These are phyloP conservation scores for Anseranas semipalmata DNA, from an alignment of 2,113 vertebrate genomes.

Conservation along the genomic window DNA sequence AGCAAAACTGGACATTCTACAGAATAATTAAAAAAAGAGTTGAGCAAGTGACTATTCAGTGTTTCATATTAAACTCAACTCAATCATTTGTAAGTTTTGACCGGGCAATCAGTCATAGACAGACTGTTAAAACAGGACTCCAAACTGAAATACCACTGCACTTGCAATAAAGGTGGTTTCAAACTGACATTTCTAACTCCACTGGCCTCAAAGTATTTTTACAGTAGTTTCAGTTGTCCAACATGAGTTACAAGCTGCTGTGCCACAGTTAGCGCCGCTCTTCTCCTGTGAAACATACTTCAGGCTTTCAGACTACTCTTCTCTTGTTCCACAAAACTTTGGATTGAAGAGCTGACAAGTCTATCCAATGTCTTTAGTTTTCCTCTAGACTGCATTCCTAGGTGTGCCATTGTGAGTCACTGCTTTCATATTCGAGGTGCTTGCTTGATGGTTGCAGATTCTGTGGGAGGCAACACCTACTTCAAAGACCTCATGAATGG, in stretches of 20 bases:
- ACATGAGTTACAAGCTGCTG: conserved; percentile 53
- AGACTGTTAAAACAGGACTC: conserved; percentile 52
- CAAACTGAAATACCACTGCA: conserved; percentile 55
- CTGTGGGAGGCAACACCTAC: conserved; percentile 91
- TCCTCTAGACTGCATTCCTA: conserved; percentile 87
- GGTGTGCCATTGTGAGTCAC: conserved; percentile 95
- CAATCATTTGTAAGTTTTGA: conserved; percentile 23
- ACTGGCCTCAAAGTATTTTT: conserved; percentile 56
- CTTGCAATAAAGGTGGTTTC: conserved; percentile 16
- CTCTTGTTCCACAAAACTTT: conserved; percentile 60
- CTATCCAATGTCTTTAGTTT: conserved; percentile 16
- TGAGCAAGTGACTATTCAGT: conserved; percentile 62
- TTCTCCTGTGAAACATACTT: conserved; percentile 49
- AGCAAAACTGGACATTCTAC: conserved; percentile 40
- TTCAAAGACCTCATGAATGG: conserved; percentile 98
- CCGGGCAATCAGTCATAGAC: conserved; percentile 44
- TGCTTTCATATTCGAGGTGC: conserved; percentile 88
- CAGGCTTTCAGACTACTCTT: conserved; percentile 42
- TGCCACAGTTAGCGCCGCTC: conserved; percentile 50
- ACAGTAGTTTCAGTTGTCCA: conserved; percentile 68
- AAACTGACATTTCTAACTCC: conserved; percentile 36
- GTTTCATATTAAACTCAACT: conserved; percentile 61
- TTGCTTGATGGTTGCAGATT: conserved; percentile 81
- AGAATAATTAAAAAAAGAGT: conserved; percentile 27
- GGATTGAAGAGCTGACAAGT: conserved; percentile 73